Evolutionary conservation across 2,797 vertebrate genomes (phyloP), one percentile per base, ranked within the genome.

Genomic region (Pelobates cultripes): DNA sequence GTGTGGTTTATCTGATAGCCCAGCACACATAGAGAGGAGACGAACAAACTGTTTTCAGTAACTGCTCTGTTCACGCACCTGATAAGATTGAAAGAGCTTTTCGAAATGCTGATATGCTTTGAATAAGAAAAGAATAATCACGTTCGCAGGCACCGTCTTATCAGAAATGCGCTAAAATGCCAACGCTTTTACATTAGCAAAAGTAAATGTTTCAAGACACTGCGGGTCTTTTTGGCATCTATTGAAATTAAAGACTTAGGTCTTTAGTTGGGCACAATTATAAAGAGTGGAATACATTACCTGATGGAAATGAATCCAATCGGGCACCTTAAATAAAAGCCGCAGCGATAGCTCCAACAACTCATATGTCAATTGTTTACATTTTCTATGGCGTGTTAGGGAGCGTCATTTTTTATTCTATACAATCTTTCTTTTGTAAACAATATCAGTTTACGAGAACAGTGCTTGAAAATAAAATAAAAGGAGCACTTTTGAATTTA

Each of bases 61-160:
- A 91, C 91, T 86, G 80, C 85, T 86, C 91, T 93, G 93, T 92
- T 95, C 91, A 90, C 89, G 91, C 88, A 91, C 90, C 91, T 90
- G 93, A 94, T 94, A 94, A 94, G 93, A 92, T 89, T 88, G 90
- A 91, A 90, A 92, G 90, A 90, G 92, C 93, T 94, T 94, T 94
- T 15, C 55, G 13, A 91, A 91, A 91, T 88, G 90, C 91, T 94
- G 94, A 94, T 94, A 94, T 63, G 89, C 91, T 93, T 92, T 94
- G 92, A 94, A 93, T 94, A 93, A 92, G 92, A 92, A 93, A 93
- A 92, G 92, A 91, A 92, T 93, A 94, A 94, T 94, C 93, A 90
- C 90, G 91, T 91, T 90, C 87, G 85, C 90, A 92, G 92, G 93
- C 92, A 94, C 90, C 47, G 70, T 91, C 93, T 95, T 94, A 95